Base-by-base conservation (phyloP, 2,113 vertebrate species). In the Psittacara wagleri region DNA sequence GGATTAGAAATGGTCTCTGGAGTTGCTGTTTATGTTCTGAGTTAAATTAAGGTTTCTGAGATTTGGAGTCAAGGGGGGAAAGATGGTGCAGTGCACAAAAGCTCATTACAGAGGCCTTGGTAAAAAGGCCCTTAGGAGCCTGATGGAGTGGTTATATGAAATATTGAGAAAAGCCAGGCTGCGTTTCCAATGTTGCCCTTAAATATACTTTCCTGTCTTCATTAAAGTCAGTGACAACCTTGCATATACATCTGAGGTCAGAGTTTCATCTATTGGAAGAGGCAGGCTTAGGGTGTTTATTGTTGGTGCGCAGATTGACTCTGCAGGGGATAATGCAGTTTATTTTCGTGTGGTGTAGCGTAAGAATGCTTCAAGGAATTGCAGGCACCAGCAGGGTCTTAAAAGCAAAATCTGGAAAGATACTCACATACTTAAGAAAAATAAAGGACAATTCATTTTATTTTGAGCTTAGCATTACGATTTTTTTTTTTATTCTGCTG, bases 1-100 rank as follows among this genome's bases (percentile, higher is more conserved):
- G 62, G 67, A 76, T 92, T 92, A 75, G 67, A 94, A 89, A 83
- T 37, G 35, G 78, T 94, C 92, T 75, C 82, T 91, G 86, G 89
- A 90, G 91, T 33, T 91, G 77, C 80, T 89, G 51, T 85, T 90
- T 95, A 54, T 94, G 49, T 54, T 80, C 37, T 0, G 18, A 80
- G 81, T 72, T 91, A 95, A 95, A 92, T 78, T 87, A 93, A 90
- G 90, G 46, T 86, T 92, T 87, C 57, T 93, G 83, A 93, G 90
- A 94, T 49, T 37, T 28, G 18, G 52, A 93, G 61, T 74, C 33
- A 41, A 61, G 62, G 70, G 86, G 86, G 48, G 44, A 90, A 68
- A 46, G 37, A 67, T 94, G 73, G 67, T 72, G 24, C 69, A 85
- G 59, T 78, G 94, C 64, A 74, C 62, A 69, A 88, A 92, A 93